Percentiles rank a stretch among this genome's conserved stretches.
phyloP scores from a whole-genome alignment of 2,888 invertebrate genomes.

The Calameuta idolon region DNA sequence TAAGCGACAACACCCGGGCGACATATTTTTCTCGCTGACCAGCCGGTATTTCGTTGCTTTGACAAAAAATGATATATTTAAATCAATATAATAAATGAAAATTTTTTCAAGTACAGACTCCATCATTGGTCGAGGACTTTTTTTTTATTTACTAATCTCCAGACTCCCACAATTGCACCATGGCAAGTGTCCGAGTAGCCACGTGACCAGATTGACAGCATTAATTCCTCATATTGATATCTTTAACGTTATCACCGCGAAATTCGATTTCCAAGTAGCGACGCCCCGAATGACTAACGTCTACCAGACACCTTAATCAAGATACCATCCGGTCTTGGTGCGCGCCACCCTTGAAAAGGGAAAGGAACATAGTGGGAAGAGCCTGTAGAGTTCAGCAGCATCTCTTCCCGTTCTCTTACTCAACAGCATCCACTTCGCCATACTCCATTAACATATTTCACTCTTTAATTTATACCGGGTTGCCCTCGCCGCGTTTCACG shows the following conservation, averaged over 20 bases:
- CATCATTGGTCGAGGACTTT: too few relatives aligned
- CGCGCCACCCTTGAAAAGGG: conserved; percentile 12
- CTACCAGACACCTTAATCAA: conserved; percentile 58
- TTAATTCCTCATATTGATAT: not conserved
- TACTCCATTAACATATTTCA: conserved; percentile 61
- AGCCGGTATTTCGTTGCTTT: not conserved
- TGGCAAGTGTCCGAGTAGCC: not conserved
- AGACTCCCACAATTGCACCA: not conserved
- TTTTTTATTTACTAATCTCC: not conserved
- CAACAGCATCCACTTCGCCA: conserved; percentile 1
- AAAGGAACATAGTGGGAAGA: not conserved
- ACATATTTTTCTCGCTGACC: not conserved
- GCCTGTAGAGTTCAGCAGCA: not conserved
- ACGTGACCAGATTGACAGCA: not conserved
- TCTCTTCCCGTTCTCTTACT: conserved; percentile 1
- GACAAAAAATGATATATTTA: not conserved
- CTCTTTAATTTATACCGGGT: conserved; percentile 52
- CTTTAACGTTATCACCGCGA: conserved; percentile 1
- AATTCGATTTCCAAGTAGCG: conserved; percentile 11
- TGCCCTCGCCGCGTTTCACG: conserved; percentile 51
- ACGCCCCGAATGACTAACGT: conserved; percentile 9
- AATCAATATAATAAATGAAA: not conserved
- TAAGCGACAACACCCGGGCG: not conserved
- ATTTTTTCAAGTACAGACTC: too few relatives aligned
- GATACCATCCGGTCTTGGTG: conserved; percentile 48